These are phyloP conservation scores for Xestia ashworthii DNA, from an alignment of 2,888 invertebrate species.

Conservation along the genomic window DNA sequence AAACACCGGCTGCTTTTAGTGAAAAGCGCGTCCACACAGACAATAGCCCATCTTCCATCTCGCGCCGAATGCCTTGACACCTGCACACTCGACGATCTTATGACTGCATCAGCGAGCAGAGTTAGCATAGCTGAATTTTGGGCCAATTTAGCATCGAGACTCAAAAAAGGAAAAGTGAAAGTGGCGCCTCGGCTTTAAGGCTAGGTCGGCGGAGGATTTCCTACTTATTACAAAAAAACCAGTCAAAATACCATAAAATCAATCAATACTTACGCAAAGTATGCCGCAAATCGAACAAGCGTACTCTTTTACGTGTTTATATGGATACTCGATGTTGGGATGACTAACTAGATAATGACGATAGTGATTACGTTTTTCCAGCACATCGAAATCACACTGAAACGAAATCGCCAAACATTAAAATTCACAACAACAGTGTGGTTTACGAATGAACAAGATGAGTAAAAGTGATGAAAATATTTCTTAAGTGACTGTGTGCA, in stretches of 20 bases:
- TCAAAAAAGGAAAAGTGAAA: too few relatives aligned
- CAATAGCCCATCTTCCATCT: too few relatives aligned
- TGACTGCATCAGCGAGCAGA: too few relatives aligned
- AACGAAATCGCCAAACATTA: slow-evolving; percentile 27
- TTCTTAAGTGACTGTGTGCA: not conserved
- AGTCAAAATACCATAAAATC: not conserved
- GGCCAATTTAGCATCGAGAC: too few relatives aligned
- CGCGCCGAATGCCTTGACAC: too few relatives aligned
- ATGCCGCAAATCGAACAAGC: slow-evolving; percentile 31
- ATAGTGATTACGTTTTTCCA: slow-evolving; percentile 15
- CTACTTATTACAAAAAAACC: not conserved
- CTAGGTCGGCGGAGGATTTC: not conserved
- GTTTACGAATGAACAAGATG: not conserved
- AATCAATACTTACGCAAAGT: slow-evolving; percentile 30
- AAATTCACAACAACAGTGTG: not conserved
- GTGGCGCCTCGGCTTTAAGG: not conserved
- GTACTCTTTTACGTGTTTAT: not conserved
- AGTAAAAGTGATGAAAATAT: not conserved
- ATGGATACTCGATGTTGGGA: slow-evolving; percentile 42
- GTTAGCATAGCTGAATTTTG: too few relatives aligned
- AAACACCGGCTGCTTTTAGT: not conserved
- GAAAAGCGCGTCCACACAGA: too few relatives aligned
- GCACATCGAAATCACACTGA: slow-evolving; percentile 41
- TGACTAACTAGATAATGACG: slow-evolving; percentile 30
- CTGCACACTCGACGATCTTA: too few relatives aligned